Conservation (phyloP, 2,113 vertebrate species). For the Pungitius pungitius region DNA sequence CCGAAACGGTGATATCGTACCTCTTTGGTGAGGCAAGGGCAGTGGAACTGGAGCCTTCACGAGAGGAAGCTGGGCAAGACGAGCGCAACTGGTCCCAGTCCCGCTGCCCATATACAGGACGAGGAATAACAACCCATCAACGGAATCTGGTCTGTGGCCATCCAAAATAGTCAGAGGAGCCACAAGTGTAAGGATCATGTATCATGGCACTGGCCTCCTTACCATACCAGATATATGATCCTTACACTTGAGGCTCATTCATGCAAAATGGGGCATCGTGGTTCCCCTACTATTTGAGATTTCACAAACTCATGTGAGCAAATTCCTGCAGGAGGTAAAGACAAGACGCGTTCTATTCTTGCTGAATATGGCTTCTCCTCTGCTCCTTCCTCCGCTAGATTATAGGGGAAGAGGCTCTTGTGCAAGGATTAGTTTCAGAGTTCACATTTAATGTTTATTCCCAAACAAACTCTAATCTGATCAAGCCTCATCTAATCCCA, state of each 20-base stretch:
- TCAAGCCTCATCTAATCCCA: conserved; percentile 68
- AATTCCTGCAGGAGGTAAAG: conserved; percentile 2
- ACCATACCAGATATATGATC: no score
- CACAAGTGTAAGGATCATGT: no score
- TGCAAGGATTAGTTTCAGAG: conserved; percentile 54
- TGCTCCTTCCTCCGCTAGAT: conserved; percentile 28
- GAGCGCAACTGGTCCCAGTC: background rate
- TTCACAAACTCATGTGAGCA: background rate
- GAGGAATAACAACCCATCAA: background rate
- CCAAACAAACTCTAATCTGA: conserved; percentile 73
- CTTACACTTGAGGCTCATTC: background rate
- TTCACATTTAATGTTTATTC: conserved; percentile 70
- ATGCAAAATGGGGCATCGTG: background rate
- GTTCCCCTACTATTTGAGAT: background rate
- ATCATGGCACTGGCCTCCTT: no score
- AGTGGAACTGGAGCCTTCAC: conserved; percentile 4
- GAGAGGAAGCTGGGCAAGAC: background rate
- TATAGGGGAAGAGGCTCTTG: conserved; percentile 32
- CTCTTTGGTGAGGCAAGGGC: background rate
- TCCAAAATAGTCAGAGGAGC: background rate
- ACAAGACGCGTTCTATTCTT: background rate
- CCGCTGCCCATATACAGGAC: no score
- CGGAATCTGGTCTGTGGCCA: background rate
- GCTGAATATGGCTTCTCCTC: conserved; percentile 12
- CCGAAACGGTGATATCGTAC: background rate